Conservation (phyloP, 2,888 invertebrate genomes). For the Diarsia brunnea region DNA sequence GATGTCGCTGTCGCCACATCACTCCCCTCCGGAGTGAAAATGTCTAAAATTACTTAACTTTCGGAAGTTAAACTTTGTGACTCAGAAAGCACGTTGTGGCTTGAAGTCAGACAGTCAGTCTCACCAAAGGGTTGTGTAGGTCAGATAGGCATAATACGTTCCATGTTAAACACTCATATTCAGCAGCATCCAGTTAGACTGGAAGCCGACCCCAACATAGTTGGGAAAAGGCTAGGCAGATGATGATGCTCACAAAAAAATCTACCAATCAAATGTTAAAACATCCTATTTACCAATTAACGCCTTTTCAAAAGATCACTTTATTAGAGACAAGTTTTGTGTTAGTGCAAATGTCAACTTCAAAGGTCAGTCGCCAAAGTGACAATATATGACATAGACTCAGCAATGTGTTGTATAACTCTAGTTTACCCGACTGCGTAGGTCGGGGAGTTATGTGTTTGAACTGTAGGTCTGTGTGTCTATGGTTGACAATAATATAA, state of each 20-base stretch:
- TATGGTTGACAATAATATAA: neutral
- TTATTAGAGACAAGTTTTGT: neutral
- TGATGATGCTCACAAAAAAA: neutral
- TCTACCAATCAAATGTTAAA: neutral
- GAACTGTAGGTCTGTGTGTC: conserved; percentile 8
- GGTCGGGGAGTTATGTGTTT: conserved; percentile 6
- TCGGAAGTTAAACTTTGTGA: no score
- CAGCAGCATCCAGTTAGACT: neutral
- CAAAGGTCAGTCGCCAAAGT: conserved; percentile 23
- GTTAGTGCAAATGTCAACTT: conserved; percentile 10
- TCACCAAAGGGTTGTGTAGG: no score
- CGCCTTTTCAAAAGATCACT: neutral
- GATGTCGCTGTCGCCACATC: no score
- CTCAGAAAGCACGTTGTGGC: no score
- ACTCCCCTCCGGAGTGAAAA: no score
- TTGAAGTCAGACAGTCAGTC: no score
- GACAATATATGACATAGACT: neutral
- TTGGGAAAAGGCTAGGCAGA: neutral
- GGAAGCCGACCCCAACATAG: neutral
- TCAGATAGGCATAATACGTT: neutral
- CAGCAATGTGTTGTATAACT: conserved; percentile 17
- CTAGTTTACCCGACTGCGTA: conserved; percentile 2
- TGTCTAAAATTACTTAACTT: no score
- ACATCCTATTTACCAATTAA: neutral
- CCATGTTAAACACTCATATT: neutral